Evolutionary conservation across 2,888 invertebrate genomes (phyloP).

Genomic region (Drosophila pegasa): DNA sequence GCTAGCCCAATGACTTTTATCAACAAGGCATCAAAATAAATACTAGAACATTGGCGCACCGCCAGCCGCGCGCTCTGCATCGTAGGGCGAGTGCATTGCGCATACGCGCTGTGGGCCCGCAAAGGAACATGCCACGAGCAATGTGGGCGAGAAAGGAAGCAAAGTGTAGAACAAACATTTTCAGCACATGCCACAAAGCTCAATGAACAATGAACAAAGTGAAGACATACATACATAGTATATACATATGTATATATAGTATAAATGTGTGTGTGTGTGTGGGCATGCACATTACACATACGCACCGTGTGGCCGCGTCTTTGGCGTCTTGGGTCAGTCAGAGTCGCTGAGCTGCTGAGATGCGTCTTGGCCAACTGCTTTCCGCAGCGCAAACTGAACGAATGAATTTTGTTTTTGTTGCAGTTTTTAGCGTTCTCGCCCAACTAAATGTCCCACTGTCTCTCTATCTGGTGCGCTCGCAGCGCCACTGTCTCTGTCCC

Average conservation of each 20-base stretch:
- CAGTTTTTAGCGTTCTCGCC: constrained; percentile 45
- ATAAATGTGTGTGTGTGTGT: not conserved
- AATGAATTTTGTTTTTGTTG: constrained; percentile 64
- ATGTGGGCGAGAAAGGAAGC: constrained; percentile 16
- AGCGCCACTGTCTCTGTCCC: not conserved
- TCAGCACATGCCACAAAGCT: constrained; percentile 36
- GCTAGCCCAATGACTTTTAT: constrained; percentile 43
- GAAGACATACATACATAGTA: not conserved
- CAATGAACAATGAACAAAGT: too few species aligned
- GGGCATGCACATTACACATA: constrained; percentile 33
- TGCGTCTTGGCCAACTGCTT: constrained; percentile 70
- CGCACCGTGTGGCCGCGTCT: constrained; percentile 37
- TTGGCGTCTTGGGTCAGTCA: constrained; percentile 48
- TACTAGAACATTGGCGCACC: constrained; percentile 34
- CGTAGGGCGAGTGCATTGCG: constrained; percentile 53
- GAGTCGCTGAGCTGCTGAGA: constrained; percentile 43
- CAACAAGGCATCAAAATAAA: constrained; percentile 44
- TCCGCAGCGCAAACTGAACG: constrained; percentile 64
- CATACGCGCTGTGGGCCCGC: constrained; percentile 41
- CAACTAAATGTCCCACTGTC: constrained; percentile 26
- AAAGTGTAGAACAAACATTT: constrained; percentile 23
- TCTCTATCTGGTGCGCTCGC: constrained; percentile 10
- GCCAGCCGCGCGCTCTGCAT: constrained; percentile 33
- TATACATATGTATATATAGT: not conserved
- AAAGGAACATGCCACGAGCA: constrained; percentile 16